Evolutionary conservation across 1,140 invertebrate species (phyloP), one percentile per base, ranked within the genome.

Genomic region (Saccostrea echinata): DNA sequence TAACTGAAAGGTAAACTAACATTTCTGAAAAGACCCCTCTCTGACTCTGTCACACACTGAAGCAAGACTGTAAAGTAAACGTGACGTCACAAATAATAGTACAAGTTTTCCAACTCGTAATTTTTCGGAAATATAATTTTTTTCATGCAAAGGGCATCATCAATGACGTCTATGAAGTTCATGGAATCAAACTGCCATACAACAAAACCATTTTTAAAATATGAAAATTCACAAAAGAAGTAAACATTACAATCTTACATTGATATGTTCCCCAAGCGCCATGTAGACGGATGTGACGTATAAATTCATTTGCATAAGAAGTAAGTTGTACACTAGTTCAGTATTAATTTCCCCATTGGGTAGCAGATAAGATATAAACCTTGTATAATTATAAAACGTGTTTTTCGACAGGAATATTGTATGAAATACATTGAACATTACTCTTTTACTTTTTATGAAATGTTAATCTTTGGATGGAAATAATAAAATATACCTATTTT

Each of bases 211-310:
- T 82, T n/a, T 43, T 3, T 27, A n/a, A 82, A 43, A 51, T 12
- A 52, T n/a, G 2, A 53, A 82, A 51, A 82, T n/a, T 53, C 18
- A 53, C 80, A 51, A 43, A 51, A 53, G 16, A 82, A 21, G 21
- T 83, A 83, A 83, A 53, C 35, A 24, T 51, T 52, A 83, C 8
- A 83, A 83, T 83, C 81, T 83, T 51, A 83, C 81, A 83, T 83
- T 83, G 81, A 83, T 52, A 83, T 83, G 81, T 83, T 83, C 81
- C 81, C 81, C 43, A 83, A 53, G 81, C 51, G 35, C 68, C 68
- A 76, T 76, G 27, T 30, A 33, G 24, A 24, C 68, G 68, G 68
- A 76, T 76, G 27, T 76, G 68, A 76, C 68, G 68, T 76, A 30
- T 76, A 12, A 11, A 8, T 33, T 13, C 33, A 76, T 76, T 76